Conservation (phyloP, 2,113 vertebrate genomes). For the Pyxicephalus adspersus region DNA sequence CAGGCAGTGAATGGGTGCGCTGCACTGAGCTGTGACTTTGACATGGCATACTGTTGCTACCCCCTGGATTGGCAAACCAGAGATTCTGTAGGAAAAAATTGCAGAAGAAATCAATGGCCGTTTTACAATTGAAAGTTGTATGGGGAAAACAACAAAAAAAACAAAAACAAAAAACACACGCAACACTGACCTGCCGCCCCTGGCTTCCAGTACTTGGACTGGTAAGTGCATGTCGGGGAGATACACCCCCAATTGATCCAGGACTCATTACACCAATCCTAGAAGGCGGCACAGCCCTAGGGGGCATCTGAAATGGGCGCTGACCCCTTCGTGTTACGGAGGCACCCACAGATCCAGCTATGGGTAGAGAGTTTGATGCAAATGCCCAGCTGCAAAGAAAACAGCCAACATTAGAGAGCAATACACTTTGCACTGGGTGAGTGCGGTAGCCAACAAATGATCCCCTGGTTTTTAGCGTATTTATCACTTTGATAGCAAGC, state of each 20-base stretch:
- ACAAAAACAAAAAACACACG: no score
- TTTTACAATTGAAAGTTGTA: no score
- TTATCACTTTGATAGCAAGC: no score
- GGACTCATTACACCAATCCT: constrained; percentile 84
- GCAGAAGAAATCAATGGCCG: neutral
- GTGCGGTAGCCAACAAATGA: no score
- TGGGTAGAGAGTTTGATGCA: constrained; percentile 92
- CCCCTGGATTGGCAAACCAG: constrained; percentile 93
- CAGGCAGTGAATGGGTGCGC: constrained; percentile 92
- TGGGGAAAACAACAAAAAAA: no score
- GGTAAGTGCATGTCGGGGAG: constrained; percentile 85
- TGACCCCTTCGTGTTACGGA: constrained; percentile 82
- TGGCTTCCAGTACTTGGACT: constrained; percentile 80
- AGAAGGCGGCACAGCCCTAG: constrained; percentile 80
- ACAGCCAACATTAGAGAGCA: constrained; percentile 21
- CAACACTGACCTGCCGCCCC: constrained; percentile 83
- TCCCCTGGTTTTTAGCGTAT: no score
- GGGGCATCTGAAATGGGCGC: constrained; percentile 86
- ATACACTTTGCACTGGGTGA: neutral
- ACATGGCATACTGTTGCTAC: constrained; percentile 94
- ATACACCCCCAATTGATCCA: constrained; percentile 80
- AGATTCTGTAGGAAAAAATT: constrained; percentile 73
- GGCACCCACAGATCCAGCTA: constrained; percentile 94
- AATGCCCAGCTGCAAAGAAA: constrained; percentile 81
- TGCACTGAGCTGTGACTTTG: constrained; percentile 94